Percentiles rank a stretch among this genome's conserved stretches.
Conservation (phyloP, 2,888 invertebrate genomes). For the Coenonympha arcania region DNA sequence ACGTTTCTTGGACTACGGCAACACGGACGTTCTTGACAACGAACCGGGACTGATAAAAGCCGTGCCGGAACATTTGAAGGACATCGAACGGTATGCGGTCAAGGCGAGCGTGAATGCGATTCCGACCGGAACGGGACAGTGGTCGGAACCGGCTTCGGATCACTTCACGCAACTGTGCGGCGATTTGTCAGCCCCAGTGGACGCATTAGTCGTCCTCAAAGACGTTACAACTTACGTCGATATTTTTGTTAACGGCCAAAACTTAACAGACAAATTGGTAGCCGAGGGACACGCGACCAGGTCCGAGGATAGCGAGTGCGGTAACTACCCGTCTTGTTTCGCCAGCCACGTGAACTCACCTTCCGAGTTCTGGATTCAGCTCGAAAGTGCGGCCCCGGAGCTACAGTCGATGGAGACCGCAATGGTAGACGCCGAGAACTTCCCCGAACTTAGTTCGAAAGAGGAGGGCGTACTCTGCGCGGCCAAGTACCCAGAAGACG, state of each 20-base stretch:
- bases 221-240: constrained; percentile 78
- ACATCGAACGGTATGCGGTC: constrained; percentile 72
- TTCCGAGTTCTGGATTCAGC: constrained; percentile 85
- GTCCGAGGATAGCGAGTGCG: constrained; percentile 68
- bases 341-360: constrained; percentile 83
- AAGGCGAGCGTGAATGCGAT: constrained; percentile 80
- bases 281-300: constrained; percentile 73
- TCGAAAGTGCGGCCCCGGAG: constrained; percentile 75
- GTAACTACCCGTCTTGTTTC: constrained; percentile 76
- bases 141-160: constrained; percentile 77
- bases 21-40: constrained; percentile 82
- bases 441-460: constrained; percentile 61
- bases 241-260: constrained; percentile 75
- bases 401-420: constrained; percentile 75
- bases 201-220: constrained; percentile 72
- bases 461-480: constrained; percentile 76
- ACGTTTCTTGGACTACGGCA: constrained; percentile 85
- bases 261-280: constrained; percentile 76
- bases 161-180: constrained; percentile 71
- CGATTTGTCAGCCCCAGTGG: constrained; percentile 64
- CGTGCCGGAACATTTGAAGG: constrained; percentile 74
- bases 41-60: constrained; percentile 75
- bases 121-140: constrained; percentile 76
- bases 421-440: constrained; percentile 71
- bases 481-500: constrained; percentile 78